A percentile compares a stretch with the other conserved stretches of the same genome.
Evolutionary conservation across 2,888 invertebrate genomes (phyloP).

Genomic region (Trypoxylon attenuatum): DNA sequence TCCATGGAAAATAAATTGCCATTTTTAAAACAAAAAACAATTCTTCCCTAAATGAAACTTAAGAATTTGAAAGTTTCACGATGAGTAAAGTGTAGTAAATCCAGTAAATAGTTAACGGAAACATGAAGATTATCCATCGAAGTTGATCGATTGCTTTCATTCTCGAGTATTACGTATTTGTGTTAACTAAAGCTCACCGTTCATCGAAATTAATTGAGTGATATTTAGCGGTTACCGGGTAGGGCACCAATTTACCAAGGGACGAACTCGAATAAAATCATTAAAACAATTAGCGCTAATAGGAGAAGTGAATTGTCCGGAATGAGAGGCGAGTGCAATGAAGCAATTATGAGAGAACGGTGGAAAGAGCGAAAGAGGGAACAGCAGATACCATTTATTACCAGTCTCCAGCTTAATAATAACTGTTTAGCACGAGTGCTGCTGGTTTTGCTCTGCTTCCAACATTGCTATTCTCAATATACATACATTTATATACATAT

Average conservation of each 20-base stretch:
- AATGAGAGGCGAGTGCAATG: not conserved
- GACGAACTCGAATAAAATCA: not conserved
- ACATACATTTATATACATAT: too few relatives aligned
- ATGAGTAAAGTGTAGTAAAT: too few relatives aligned
- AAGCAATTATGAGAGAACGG: not conserved
- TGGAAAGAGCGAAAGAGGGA: slow-evolving; percentile 5
- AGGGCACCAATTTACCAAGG: slow-evolving; percentile 20
- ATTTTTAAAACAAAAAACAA: too few relatives aligned
- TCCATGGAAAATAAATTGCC: too few relatives aligned
- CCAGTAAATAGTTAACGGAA: too few relatives aligned
- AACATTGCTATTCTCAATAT: too few relatives aligned
- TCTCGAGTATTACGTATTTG: too few relatives aligned
- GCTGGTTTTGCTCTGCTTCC: not conserved
- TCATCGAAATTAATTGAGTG: not conserved
- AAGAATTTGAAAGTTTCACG: too few relatives aligned
- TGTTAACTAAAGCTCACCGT: too few relatives aligned
- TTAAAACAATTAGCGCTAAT: not conserved
- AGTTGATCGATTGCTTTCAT: too few relatives aligned
- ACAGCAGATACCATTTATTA: not conserved
- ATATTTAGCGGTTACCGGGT: slow-evolving; percentile 3
- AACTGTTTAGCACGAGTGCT: not conserved
- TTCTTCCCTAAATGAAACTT: too few relatives aligned
- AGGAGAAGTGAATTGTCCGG: not conserved
- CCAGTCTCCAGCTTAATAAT: slow-evolving; percentile 1
- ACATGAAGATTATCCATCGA: too few relatives aligned